phyloP scores from a whole-genome alignment of 2,797 vertebrate species.

The Gymnocypris eckloni region DNA sequence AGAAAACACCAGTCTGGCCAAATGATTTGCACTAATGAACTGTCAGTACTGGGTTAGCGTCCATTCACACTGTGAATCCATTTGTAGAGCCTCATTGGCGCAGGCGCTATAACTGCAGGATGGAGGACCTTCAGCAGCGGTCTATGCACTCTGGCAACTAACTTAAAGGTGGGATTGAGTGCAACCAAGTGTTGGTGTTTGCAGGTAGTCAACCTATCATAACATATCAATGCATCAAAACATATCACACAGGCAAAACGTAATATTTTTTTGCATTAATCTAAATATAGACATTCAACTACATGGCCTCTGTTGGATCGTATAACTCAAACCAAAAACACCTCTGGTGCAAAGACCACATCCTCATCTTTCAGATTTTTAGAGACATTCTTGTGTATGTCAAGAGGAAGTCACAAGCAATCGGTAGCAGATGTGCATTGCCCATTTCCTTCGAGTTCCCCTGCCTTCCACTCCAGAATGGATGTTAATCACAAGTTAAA shows the following conservation, averaged over 20 bases:
- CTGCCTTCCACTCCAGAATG: not conserved
- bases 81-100: conserved; percentile 46
- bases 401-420: not conserved
- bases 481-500: conserved; percentile 2
- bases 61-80: conserved; percentile 59
- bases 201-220: conserved; percentile 35
- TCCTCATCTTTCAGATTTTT: not conserved
- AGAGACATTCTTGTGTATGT: not conserved
- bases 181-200: conserved; percentile 9
- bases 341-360: not conserved
- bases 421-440: not conserved
- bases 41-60: conserved; percentile 45
- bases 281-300: conserved; percentile 34
- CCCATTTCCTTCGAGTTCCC: not conserved
- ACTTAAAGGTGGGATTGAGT: conserved; percentile 34
- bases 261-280: conserved; percentile 37
- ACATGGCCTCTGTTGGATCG: not conserved
- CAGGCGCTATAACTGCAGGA: conserved; percentile 18
- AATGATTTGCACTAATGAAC: conserved; percentile 61
- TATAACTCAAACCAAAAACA: not conserved
- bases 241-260: conserved; percentile 15
- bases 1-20: conserved; percentile 36
- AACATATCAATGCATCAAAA: conserved; percentile 45
- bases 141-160: conserved; percentile 34
- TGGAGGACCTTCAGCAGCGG: conserved; percentile 37